phyloP scores from a whole-genome alignment of 1,140 invertebrate genomes.

The Aphaenogaster floridana region DNA sequence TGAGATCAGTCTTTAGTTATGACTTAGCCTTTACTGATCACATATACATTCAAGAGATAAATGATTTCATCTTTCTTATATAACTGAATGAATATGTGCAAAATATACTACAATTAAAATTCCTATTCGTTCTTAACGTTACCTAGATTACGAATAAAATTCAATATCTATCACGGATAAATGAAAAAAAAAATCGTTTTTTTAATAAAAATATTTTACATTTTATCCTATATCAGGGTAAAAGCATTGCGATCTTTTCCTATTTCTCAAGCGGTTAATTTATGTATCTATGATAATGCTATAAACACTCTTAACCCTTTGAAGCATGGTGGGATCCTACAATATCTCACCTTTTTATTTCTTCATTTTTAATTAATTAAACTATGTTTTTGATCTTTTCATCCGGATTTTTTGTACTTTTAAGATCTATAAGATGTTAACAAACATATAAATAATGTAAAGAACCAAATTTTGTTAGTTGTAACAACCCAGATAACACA shows the following conservation, averaged over 20 bases:
- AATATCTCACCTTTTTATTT: too few relatives aligned
- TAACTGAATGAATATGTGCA: not conserved
- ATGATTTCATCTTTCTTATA: not conserved
- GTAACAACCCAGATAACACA: too few relatives aligned
- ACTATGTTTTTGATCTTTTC: too few relatives aligned
- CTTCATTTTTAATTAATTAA: too few relatives aligned
- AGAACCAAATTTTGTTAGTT: too few relatives aligned
- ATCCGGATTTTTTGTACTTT: too few relatives aligned
- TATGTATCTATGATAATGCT: too few relatives aligned
- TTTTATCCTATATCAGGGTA: not conserved
- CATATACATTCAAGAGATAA: not conserved
- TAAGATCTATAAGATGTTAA: too few relatives aligned
- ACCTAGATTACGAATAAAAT: not conserved
- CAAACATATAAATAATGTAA: too few relatives aligned
- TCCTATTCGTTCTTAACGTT: not conserved
- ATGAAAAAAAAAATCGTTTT: not conserved
- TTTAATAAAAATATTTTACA: not conserved
- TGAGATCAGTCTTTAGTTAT: not conserved
- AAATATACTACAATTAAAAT: not conserved
- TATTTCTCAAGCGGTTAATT: not conserved
- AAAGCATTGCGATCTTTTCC: not conserved
- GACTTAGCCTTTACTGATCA: not conserved
- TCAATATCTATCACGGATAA: not conserved
- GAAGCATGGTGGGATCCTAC: too few relatives aligned
- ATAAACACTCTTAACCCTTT: too few relatives aligned